phyloP scores from a whole-genome alignment of 2,888 invertebrate genomes.

The Ectemnius continuus region DNA sequence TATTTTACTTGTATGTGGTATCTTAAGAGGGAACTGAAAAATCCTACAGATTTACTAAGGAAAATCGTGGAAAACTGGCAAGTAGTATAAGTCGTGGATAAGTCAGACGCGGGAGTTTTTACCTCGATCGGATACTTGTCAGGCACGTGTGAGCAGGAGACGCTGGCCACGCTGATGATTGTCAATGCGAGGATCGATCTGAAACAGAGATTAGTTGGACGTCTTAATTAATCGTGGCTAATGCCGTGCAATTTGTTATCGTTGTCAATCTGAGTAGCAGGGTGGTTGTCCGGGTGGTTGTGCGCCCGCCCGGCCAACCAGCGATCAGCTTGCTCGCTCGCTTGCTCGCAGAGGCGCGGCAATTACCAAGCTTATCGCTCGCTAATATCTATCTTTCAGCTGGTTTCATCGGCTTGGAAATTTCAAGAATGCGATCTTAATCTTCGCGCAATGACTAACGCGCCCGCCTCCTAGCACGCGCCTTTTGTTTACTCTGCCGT shows the following conservation, averaged over 20 bases:
- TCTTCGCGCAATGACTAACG: constrained; percentile 36
- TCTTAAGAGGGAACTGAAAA: no score
- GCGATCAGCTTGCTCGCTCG: constrained; percentile 25
- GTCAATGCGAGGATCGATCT: constrained; percentile 70
- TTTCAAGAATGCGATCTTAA: constrained; percentile 58
- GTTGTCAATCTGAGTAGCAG: constrained; percentile 35
- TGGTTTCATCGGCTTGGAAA: constrained; percentile 47
- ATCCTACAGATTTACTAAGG: neutral
- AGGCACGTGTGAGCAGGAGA: constrained; percentile 66
- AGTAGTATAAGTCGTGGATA: no score
- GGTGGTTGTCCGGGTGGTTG: neutral
- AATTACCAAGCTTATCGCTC: constrained; percentile 51
- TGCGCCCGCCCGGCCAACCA: no score
- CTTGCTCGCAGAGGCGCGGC: constrained; percentile 41
- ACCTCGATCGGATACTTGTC: constrained; percentile 74
- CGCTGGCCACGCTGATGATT: constrained; percentile 62
- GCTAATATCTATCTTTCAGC: constrained; percentile 43
- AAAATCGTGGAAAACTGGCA: no score
- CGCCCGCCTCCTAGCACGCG: constrained; percentile 5
- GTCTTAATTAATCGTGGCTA: constrained; percentile 49
- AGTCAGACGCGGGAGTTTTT: constrained; percentile 44
- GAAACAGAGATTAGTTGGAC: constrained; percentile 60
- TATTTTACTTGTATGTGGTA: no score
- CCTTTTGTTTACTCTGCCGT: neutral
- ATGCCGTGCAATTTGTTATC: constrained; percentile 50